Evolutionary conservation across 2,113 vertebrate genomes (phyloP).

Genomic region (Actenoides hombroni): DNA sequence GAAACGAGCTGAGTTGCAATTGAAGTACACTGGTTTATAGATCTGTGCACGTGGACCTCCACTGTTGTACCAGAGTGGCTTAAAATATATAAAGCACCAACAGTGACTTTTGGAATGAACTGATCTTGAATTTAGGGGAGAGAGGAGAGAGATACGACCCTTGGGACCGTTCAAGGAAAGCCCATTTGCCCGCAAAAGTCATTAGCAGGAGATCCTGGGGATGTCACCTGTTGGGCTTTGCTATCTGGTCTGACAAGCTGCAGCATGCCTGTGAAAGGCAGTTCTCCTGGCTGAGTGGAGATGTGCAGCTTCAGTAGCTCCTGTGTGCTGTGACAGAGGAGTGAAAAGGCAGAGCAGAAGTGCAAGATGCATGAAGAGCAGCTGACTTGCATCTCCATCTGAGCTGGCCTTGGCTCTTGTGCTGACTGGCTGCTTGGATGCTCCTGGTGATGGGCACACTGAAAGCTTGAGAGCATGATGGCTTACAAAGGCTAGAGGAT

Average conservation of each 20-base stretch:
- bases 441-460: neutral
- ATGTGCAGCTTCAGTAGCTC: neutral
- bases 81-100: neutral
- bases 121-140: neutral
- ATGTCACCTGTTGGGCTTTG: neutral
- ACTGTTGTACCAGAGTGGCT: neutral
- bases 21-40: neutral
- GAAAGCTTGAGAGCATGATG: neutral
- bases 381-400: neutral
- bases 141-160: neutral
- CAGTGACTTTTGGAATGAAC: neutral
- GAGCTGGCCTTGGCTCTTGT: neutral
- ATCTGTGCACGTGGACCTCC: neutral
- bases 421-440: fast-evolving
- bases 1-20: slow-evolving; percentile 24
- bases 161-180: neutral
- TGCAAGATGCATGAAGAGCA: neutral
- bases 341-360: neutral
- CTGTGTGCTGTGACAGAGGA: fast-evolving
- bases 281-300: neutral
- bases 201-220: neutral
- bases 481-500: neutral
- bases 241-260: neutral
- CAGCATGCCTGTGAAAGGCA: neutral
- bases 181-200: neutral